phyloP scores from a whole-genome alignment of 2,888 invertebrate species.

The Chydorus sphaericus region DNA sequence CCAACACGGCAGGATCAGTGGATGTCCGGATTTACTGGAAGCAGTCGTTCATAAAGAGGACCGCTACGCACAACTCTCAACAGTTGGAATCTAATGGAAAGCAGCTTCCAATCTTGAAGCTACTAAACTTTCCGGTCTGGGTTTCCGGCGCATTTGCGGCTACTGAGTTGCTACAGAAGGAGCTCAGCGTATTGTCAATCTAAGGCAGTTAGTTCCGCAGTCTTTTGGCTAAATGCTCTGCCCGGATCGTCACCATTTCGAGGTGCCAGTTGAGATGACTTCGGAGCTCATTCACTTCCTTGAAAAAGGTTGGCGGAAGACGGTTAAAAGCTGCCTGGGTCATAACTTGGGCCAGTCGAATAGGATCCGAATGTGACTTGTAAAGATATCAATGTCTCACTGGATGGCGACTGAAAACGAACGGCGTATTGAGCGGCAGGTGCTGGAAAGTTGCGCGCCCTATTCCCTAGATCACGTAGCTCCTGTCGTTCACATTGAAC shows the following conservation, averaged over 20 bases:
- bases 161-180: slow-evolving; percentile 43
- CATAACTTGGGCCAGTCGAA: too few species aligned
- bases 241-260: not conserved
- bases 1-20: slow-evolving; percentile 23
- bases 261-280: too few species aligned
- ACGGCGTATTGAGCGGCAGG: too few species aligned
- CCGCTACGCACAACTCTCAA: slow-evolving; percentile 40
- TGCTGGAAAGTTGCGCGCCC: slow-evolving; percentile 13
- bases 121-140: not conserved
- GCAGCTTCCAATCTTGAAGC: too few species aligned
- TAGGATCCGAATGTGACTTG: too few species aligned
- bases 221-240: slow-evolving; percentile 34
- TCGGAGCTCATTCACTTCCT: too few species aligned
- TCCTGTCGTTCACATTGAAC: slow-evolving; percentile 39
- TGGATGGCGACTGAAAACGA: too few species aligned
- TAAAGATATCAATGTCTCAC: too few species aligned
- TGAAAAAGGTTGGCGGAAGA: too few species aligned
- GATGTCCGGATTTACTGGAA: slow-evolving; percentile 30
- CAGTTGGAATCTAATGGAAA: too few species aligned
- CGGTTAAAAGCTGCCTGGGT: too few species aligned
- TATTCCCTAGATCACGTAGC: not conserved
- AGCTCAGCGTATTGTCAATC: slow-evolving; percentile 47
- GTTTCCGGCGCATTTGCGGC: slow-evolving; percentile 31
- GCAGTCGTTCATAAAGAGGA: slow-evolving; percentile 45
- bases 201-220: slow-evolving; percentile 48